phyloP scores from a whole-genome alignment of 2,797 vertebrate species.

The Gila robusta region DNA sequence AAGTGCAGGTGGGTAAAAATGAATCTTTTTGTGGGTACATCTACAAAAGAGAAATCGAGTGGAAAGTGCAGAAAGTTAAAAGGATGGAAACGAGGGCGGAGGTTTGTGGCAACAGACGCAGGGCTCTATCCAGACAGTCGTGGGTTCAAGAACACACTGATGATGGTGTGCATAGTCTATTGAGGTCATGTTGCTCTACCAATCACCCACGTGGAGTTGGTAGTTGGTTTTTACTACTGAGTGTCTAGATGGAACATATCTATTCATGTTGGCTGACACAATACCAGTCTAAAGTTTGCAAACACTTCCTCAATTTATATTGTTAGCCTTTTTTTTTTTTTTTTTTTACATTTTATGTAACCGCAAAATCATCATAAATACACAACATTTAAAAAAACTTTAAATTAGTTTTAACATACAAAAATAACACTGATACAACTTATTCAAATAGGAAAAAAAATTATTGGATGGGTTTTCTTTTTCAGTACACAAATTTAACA shows the following conservation, averaged over 20 bases:
- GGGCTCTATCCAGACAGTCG: background rate
- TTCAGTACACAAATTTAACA: background rate
- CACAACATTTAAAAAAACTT: no score
- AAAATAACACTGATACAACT: background rate
- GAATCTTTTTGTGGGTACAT: background rate
- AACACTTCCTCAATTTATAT: background rate
- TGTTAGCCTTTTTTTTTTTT: background rate
- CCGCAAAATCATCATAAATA: background rate
- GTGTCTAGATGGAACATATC: slow-evolving; percentile 11
- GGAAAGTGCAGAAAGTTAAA: slow-evolving; percentile 37
- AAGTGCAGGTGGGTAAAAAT: slow-evolving; percentile 15
- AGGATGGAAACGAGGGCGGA: slow-evolving; percentile 30
- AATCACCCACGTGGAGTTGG: slow-evolving; percentile 7
- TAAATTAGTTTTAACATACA: background rate
- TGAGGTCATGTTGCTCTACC: background rate
- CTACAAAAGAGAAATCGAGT: slow-evolving; percentile 20
- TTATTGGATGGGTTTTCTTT: background rate
- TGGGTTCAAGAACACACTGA: slow-evolving; percentile 35
- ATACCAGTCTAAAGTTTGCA: background rate
- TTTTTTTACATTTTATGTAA: background rate
- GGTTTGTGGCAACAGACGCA: slow-evolving; percentile 22
- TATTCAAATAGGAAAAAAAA: background rate
- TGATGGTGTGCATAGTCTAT: background rate
- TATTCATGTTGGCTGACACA: background rate
- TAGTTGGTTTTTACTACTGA: no score